Percentiles rank a stretch among this genome's conserved stretches.
phyloP scores from a whole-genome alignment of 2,113 vertebrate genomes.

The Miniopterus natalensis region DNA sequence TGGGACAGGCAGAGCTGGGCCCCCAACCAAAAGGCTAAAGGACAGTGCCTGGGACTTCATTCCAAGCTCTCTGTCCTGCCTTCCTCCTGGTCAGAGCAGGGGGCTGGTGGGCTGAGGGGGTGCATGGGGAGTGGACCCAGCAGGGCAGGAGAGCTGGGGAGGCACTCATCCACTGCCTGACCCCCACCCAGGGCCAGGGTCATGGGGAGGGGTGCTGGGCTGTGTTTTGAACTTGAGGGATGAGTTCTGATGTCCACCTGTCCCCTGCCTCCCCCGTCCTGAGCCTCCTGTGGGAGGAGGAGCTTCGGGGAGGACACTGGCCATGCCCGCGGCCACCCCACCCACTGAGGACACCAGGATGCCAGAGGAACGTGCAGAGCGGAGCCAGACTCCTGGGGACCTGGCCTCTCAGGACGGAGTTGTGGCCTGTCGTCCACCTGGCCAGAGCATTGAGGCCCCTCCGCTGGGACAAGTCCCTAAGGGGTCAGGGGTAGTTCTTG shows the following conservation, averaged over 20 bases:
- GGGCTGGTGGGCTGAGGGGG: background rate
- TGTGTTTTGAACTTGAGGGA: background rate
- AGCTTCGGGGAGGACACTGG: background rate
- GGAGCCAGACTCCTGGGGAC: background rate
- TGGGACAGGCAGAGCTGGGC: background rate
- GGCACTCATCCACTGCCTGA: accelerated
- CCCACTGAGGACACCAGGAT: background rate
- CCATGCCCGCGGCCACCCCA: background rate
- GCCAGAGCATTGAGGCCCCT: background rate
- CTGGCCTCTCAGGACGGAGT: background rate
- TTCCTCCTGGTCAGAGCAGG: background rate
- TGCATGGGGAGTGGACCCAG: background rate
- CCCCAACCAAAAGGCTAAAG: background rate
- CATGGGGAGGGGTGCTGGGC: background rate
- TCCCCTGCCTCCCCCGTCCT: background rate
- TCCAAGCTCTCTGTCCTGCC: background rate
- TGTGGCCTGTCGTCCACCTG: background rate
- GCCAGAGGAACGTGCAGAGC: background rate
- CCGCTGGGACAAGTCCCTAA: background rate
- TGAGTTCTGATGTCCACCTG: background rate
- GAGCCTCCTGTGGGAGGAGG: background rate
- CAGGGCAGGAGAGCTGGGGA: background rate
- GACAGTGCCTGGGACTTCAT: background rate
- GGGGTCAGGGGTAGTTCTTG: background rate
- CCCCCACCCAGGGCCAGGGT: background rate